Conservation (phyloP, 2,888 invertebrate genomes). For the Eupithecia vulgata region DNA sequence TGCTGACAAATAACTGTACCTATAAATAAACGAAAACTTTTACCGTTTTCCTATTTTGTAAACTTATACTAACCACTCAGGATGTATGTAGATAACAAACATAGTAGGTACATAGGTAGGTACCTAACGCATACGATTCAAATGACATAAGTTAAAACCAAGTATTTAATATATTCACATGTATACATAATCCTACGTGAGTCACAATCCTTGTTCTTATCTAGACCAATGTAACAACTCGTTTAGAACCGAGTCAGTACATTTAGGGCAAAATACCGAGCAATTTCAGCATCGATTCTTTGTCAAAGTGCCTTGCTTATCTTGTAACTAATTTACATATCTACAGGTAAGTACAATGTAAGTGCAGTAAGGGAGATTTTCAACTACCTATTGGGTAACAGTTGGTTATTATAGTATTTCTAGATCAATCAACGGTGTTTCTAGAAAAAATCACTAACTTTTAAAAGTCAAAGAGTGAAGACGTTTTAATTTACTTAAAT, state of each 20-base stretch:
- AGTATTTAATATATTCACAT: not conserved
- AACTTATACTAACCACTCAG: not conserved
- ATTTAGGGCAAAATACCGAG: slow-evolving; percentile 12
- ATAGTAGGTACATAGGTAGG: not conserved
- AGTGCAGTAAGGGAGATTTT: not conserved
- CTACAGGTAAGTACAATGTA: not conserved
- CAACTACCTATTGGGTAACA: not conserved
- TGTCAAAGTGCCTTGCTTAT: not conserved
- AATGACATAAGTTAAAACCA: slow-evolving; percentile 5
- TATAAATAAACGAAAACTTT: not conserved
- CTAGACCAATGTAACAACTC: slow-evolving; percentile 11
- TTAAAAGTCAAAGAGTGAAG: not conserved
- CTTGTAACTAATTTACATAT: not conserved
- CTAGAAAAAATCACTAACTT: not conserved
- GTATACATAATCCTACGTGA: slow-evolving; percentile 14
- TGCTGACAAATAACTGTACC: too few species aligned
- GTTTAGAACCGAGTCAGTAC: slow-evolving; percentile 4
- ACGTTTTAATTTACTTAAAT: too few species aligned
- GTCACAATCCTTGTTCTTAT: slow-evolving; percentile 36
- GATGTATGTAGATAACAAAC: not conserved
- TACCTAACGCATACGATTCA: not conserved
- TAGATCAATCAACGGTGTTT: not conserved
- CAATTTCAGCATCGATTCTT: not conserved
- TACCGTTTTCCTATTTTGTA: not conserved
- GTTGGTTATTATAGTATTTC: not conserved